Evolutionary conservation across 2,888 invertebrate species (phyloP).

Genomic region (Melieria omissa): DNA sequence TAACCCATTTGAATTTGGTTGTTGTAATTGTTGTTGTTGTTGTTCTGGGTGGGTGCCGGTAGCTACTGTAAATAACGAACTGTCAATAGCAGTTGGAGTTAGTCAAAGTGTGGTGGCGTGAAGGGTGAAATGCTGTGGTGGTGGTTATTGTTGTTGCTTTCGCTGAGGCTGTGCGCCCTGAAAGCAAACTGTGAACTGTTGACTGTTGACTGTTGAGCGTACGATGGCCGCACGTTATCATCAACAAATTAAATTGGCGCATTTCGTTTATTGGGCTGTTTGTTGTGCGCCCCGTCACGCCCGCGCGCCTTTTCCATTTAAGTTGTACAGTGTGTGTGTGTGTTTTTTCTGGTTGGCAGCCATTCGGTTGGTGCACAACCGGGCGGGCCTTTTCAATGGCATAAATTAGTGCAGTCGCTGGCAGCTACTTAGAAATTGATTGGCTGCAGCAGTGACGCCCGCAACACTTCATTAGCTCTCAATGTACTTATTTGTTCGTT

Average conservation of each 20-base stretch:
- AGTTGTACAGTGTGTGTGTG: not conserved
- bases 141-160: constrained; percentile 16
- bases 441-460: too few species aligned
- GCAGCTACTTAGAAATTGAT: too few species aligned
- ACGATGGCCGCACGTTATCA: constrained; percentile 9
- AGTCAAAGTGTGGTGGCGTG: too few species aligned
- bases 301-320: not conserved
- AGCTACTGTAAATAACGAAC: too few species aligned
- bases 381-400: not conserved
- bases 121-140: not conserved
- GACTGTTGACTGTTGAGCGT: not conserved
- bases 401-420: not conserved
- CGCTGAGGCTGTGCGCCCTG: not conserved
- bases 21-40: constrained; percentile 13
- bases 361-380: constrained; percentile 5
- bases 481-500: too few species aligned
- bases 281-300: not conserved
- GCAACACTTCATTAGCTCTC: too few species aligned
- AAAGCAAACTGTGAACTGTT: too few species aligned
- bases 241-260: constrained; percentile 26
- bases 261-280: constrained; percentile 19
- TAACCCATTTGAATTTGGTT: not conserved
- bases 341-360: constrained; percentile 6
- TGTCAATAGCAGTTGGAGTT: too few species aligned
- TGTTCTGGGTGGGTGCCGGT: not conserved